Evolutionary conservation across 2,888 invertebrate genomes (phyloP).

Genomic region (Tortrix viridana): DNA sequence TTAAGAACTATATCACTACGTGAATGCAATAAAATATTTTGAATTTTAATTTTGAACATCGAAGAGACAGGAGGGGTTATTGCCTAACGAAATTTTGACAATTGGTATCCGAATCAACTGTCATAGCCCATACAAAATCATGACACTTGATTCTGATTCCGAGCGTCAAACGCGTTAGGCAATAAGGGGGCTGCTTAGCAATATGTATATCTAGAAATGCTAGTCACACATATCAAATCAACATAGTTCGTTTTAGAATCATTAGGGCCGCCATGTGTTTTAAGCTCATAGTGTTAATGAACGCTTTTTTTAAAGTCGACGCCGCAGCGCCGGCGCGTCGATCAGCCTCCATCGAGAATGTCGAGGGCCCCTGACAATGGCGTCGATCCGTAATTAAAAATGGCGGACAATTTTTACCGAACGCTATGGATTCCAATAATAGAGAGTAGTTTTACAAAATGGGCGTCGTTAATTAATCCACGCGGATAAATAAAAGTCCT

Average conservation of each 20-base stretch:
- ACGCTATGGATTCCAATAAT: conserved; percentile 43
- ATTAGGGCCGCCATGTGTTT: conserved; percentile 17
- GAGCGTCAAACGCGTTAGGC: too few species aligned
- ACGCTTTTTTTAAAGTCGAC: conserved; percentile 29
- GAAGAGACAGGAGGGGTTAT: too few species aligned
- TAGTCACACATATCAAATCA: not conserved
- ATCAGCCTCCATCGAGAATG: conserved; percentile 59
- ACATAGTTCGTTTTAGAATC: not conserved
- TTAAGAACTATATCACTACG: too few species aligned
- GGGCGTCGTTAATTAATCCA: conserved; percentile 36
- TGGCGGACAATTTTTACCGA: conserved; percentile 64
- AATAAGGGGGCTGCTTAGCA: too few species aligned
- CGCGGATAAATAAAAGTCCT: conserved; percentile 13
- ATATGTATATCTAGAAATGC: too few species aligned
- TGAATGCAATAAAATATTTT: too few species aligned
- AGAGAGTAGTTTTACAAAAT: conserved; percentile 30
- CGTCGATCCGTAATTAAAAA: conserved; percentile 74
- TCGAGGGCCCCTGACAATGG: conserved; percentile 62
- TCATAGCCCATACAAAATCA: too few species aligned
- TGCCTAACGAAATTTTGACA: too few species aligned
- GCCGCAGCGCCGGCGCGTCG: conserved; percentile 43
- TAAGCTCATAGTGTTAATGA: conserved; percentile 33
- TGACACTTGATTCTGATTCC: too few species aligned
- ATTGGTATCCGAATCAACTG: too few species aligned
- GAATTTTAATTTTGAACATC: too few species aligned